Evolutionary conservation across 2,113 vertebrate genomes (phyloP).

Genomic region (Malaclemys terrapin): DNA sequence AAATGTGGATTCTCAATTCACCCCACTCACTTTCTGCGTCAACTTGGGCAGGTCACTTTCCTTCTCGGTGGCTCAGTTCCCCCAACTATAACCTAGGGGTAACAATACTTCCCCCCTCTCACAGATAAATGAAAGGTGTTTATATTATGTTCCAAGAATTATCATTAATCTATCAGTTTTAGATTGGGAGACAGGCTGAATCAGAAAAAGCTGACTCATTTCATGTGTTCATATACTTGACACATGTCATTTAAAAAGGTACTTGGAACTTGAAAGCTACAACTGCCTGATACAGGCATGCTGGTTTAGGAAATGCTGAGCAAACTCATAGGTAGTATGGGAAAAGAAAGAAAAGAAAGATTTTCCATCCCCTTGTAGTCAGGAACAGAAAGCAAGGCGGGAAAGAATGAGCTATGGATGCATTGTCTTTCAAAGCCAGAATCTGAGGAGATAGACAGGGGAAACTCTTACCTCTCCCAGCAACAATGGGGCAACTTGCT

Average conservation of each 20-base stretch:
- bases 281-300: not conserved
- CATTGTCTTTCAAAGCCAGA: not conserved
- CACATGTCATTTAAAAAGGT: slow-evolving; percentile 34
- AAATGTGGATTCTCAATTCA: not conserved
- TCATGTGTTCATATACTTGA: slow-evolving; percentile 21
- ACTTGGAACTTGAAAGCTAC: slow-evolving; percentile 26
- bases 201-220: slow-evolving; percentile 28
- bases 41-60: no score
- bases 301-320: slow-evolving; percentile 1
- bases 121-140: not conserved
- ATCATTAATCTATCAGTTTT: slow-evolving; percentile 16
- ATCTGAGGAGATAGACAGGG: not conserved
- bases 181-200: slow-evolving; percentile 35
- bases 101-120: not conserved
- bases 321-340: not conserved
- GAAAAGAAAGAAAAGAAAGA: slow-evolving; percentile 32
- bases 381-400: slow-evolving; percentile 25
- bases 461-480: not conserved
- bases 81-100: not conserved
- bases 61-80: not conserved
- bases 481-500: not conserved
- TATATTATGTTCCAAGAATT: slow-evolving; percentile 8
- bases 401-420: not conserved
- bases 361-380: slow-evolving; percentile 17
- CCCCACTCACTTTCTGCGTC: no score